Conservation (phyloP, 2,113 vertebrate species). For the Piprites chloris region DNA sequence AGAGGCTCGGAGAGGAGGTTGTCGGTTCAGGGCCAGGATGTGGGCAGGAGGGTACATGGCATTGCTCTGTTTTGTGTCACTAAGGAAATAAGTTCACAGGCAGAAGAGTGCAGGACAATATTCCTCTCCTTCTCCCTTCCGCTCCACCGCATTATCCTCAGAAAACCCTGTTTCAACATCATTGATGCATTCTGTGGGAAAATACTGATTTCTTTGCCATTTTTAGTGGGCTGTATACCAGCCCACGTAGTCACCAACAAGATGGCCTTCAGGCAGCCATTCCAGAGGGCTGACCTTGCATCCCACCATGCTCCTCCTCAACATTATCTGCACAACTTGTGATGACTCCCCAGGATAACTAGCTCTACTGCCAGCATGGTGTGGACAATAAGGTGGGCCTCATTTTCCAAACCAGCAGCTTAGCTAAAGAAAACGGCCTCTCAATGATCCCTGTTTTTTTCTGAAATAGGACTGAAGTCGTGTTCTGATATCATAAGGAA, state of each 20-base stretch:
- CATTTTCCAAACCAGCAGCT: not conserved
- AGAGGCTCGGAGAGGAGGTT: not conserved
- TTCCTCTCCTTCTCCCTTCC: not conserved
- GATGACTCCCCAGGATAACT: fast-evolving
- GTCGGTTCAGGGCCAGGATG: not conserved
- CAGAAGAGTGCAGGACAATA: not conserved
- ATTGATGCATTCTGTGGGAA: not conserved
- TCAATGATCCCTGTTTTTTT: not conserved
- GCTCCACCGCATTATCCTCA: not conserved
- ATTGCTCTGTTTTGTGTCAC: not conserved
- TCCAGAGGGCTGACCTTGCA: fast-evolving
- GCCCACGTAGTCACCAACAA: no score
- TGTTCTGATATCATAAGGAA: fast-evolving
- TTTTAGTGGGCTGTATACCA: not conserved
- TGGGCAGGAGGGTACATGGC: not conserved
- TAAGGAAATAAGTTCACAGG: not conserved
- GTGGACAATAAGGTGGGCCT: not conserved
- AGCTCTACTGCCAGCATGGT: fast-evolving
- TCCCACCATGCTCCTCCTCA: fast-evolving
- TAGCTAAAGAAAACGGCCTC: not conserved
- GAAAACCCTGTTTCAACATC: not conserved
- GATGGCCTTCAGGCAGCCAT: not conserved
- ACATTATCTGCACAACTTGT: fast-evolving
- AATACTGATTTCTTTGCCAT: not conserved
- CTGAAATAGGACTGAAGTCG: not conserved